Conservation (phyloP, 1,140 invertebrate species). For the Bombus pascuorum region DNA sequence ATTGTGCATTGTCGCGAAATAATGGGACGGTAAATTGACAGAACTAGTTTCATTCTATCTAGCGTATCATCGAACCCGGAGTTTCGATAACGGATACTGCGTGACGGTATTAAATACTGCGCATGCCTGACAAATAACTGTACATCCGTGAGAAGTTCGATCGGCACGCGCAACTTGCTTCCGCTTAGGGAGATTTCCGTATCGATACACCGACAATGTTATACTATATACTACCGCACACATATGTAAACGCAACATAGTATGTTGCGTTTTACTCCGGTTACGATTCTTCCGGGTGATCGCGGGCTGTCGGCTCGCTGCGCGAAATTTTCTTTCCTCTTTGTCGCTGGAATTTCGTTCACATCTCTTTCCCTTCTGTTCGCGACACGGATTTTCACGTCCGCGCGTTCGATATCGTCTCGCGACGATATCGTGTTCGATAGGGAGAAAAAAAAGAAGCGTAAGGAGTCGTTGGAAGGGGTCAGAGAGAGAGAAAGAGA, state of each 20-base stretch:
- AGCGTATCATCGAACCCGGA: constrained; percentile 3
- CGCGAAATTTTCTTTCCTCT: background rate
- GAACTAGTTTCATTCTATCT: constrained; percentile 43
- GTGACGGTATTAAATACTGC: constrained; percentile 16
- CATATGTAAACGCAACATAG: background rate
- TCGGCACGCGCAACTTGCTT: constrained; percentile 15
- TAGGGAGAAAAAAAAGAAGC: background rate
- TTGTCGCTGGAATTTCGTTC: background rate
- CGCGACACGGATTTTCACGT: background rate
- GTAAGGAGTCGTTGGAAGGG: background rate
- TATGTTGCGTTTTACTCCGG: no score
- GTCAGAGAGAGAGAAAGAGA: background rate
- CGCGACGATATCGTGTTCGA: background rate
- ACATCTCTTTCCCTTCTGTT: background rate
- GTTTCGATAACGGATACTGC: background rate
- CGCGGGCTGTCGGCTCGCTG: background rate
- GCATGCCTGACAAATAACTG: constrained; percentile 30
- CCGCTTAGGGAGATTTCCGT: background rate
- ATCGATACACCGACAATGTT: background rate
- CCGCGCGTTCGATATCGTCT: background rate
- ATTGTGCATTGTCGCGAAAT: constrained; percentile 28
- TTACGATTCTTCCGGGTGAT: background rate
- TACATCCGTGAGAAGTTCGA: constrained; percentile 24
- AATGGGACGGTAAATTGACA: constrained; percentile 34
- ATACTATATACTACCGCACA: background rate